These are phyloP conservation scores for Hycleus phaleratus DNA, from an alignment of 1,140 invertebrate genomes.

Conservation along the genomic window DNA sequence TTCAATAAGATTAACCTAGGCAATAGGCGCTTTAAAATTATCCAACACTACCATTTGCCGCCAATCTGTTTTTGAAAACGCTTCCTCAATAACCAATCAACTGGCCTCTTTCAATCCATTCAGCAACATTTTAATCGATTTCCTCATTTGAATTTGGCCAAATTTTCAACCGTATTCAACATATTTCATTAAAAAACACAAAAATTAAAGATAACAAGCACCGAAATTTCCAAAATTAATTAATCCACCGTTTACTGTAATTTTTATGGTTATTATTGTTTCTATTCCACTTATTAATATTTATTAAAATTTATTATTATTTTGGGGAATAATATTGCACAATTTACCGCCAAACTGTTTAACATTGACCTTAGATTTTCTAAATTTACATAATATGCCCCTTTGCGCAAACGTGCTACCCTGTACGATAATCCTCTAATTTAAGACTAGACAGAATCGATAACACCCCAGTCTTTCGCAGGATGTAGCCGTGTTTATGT, in stretches of 20 bases:
- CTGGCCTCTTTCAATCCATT: background rate
- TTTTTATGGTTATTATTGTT: too few relatives aligned
- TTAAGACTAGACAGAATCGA: constrained; percentile 17
- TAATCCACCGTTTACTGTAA: too few relatives aligned
- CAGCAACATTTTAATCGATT: background rate
- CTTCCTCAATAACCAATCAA: background rate
- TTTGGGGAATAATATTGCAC: too few relatives aligned
- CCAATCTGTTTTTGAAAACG: constrained; percentile 11
- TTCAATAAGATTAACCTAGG: constrained; percentile 24
- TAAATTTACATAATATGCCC: too few relatives aligned
- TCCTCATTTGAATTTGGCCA: background rate
- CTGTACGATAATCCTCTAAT: constrained; percentile 8
- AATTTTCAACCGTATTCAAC: background rate
- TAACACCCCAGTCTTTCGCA: constrained; percentile 28
- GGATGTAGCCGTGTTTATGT: constrained; percentile 31
- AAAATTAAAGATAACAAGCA: too few relatives aligned
- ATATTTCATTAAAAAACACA: too few relatives aligned
- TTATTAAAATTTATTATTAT: too few relatives aligned
- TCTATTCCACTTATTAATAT: too few relatives aligned
- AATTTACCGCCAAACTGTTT: too few relatives aligned
- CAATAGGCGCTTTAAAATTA: constrained; percentile 15
- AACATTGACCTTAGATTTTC: too few relatives aligned
- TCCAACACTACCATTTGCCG: constrained; percentile 13
- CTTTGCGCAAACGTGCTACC: constrained; percentile 14
- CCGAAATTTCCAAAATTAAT: too few relatives aligned